Conservation (phyloP, 2,888 invertebrate species). For the Tinea semifulvella region DNA sequence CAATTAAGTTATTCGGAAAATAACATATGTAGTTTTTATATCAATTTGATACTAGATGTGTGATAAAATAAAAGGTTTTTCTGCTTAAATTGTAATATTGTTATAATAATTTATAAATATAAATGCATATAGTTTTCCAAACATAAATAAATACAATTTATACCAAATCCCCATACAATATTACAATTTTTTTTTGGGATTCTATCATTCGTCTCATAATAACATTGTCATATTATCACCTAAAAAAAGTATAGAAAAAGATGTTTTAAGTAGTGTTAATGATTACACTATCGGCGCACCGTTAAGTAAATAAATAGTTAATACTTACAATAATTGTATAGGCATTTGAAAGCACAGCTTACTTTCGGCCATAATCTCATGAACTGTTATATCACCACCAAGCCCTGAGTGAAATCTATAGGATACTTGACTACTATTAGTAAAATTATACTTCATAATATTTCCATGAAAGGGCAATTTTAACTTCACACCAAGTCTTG, state of each 20-base stretch:
- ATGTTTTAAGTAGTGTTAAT: too few relatives aligned
- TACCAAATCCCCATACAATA: too few relatives aligned
- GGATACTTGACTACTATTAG: slow-evolving; percentile 77
- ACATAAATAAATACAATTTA: too few relatives aligned
- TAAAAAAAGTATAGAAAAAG: too few relatives aligned
- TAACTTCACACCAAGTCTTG: slow-evolving; percentile 80
- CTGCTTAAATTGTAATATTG: too few relatives aligned
- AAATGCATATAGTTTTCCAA: too few relatives aligned
- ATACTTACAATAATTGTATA: slow-evolving; percentile 84
- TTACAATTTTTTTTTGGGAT: neutral
- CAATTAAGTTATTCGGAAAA: too few relatives aligned
- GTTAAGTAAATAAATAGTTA: neutral
- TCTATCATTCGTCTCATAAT: neutral
- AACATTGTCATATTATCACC: too few relatives aligned
- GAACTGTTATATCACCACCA: slow-evolving; percentile 91
- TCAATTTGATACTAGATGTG: too few relatives aligned
- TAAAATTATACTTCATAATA: slow-evolving; percentile 73
- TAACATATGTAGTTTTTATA: too few relatives aligned
- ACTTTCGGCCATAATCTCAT: slow-evolving; percentile 93
- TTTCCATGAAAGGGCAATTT: slow-evolving; percentile 84
- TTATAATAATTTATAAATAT: too few relatives aligned
- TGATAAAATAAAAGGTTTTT: too few relatives aligned
- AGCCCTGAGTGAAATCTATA: slow-evolving; percentile 91
- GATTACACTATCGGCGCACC: neutral
- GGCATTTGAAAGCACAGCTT: slow-evolving; percentile 86